phyloP scores from a whole-genome alignment of 23 tunicate genomes.

The Trididemnum nubilum region DNA sequence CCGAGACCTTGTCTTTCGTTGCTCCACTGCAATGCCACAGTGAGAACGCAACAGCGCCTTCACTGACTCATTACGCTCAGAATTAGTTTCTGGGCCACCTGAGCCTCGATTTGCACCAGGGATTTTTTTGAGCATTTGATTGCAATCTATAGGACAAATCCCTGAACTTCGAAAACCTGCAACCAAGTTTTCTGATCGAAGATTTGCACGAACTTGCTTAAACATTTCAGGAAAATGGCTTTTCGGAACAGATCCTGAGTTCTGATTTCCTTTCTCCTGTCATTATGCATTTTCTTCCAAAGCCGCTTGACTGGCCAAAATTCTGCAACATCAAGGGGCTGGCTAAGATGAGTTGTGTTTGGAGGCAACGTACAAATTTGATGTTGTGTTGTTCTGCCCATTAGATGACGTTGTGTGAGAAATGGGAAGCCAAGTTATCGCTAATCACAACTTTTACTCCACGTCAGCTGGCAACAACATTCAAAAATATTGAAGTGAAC shows the following conservation, averaged over 20 bases:
- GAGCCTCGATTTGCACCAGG: background rate
- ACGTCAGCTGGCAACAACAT: background rate
- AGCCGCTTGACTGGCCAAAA: conserved; percentile 17
- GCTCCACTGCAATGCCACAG: background rate
- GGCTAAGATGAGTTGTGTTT: conserved; percentile 19
- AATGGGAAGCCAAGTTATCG: conserved; percentile 31
- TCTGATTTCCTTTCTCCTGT: conserved; percentile 32
- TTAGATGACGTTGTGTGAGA: background rate
- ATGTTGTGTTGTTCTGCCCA: background rate
- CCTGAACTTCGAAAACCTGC: conserved; percentile 17
- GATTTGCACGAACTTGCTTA: conserved; percentile 1
- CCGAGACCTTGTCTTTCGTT: background rate
- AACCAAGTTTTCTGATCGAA: conserved; percentile 11
- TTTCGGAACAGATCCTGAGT: background rate
- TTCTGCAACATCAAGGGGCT: conserved; percentile 33
- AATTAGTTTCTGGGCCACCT: conserved; percentile 4
- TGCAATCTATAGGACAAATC: conserved; percentile 3
- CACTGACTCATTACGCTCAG: conserved; percentile 13
- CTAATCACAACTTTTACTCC: conserved; percentile 9
- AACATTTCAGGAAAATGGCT: conserved; percentile 2
- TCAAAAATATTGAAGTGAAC: background rate
- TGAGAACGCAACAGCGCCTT: conserved; percentile 16
- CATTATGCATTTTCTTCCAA: conserved; percentile 4
- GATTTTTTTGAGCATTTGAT: conserved; percentile 13
- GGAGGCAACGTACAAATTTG: conserved; percentile 23